A percentile compares a stretch with the other conserved stretches of the same genome.
phyloP scores from a whole-genome alignment of 1,140 invertebrate species.

The Drosophila serrata region DNA sequence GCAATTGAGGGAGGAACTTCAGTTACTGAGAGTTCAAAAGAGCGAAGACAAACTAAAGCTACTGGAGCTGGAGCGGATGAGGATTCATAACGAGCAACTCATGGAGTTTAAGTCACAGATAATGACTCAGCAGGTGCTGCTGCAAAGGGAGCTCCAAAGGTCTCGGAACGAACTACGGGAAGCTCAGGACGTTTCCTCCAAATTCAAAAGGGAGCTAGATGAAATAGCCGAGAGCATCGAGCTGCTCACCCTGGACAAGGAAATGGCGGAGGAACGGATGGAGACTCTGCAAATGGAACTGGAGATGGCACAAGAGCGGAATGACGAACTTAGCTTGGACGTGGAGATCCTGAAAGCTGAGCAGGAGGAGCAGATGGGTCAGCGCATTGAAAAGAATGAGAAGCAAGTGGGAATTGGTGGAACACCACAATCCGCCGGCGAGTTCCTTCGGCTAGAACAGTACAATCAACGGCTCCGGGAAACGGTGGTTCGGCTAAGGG shows the following conservation, averaged over 20 bases:
- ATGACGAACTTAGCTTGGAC: slow-evolving; percentile 96
- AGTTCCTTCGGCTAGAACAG: slow-evolving; percentile 96
- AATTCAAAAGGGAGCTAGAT: slow-evolving; percentile 94
- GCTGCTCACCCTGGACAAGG: slow-evolving; percentile 98
- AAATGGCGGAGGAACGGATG: slow-evolving; percentile 99
- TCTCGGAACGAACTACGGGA: slow-evolving; percentile 94
- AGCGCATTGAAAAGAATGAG: slow-evolving; percentile 67
- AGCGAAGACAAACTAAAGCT: slow-evolving; percentile 94
- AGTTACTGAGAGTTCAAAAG: slow-evolving; percentile 93
- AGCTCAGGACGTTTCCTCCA: slow-evolving; percentile 91
- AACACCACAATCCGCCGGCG: slow-evolving; percentile 88
- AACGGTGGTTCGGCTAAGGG: slow-evolving; percentile 95
- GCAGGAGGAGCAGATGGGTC: slow-evolving; percentile 86
- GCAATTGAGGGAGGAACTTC: slow-evolving; percentile 95
- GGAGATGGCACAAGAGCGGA: slow-evolving; percentile 93
- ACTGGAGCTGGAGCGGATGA: slow-evolving; percentile 95
- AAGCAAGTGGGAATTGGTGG: slow-evolving; percentile 38
- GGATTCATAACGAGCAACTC: slow-evolving; percentile 94
- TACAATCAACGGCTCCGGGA: slow-evolving; percentile 96
- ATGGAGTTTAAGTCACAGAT: slow-evolving; percentile 97
- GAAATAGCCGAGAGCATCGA: slow-evolving; percentile 97
- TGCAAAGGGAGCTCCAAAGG: slow-evolving; percentile 95
- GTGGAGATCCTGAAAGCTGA: slow-evolving; percentile 96
- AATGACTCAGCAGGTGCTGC: slow-evolving; percentile 94
- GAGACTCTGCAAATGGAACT: slow-evolving; percentile 96